Evolutionary conservation across 1,140 invertebrate species (phyloP).

Genomic region (Pissodes strobi): DNA sequence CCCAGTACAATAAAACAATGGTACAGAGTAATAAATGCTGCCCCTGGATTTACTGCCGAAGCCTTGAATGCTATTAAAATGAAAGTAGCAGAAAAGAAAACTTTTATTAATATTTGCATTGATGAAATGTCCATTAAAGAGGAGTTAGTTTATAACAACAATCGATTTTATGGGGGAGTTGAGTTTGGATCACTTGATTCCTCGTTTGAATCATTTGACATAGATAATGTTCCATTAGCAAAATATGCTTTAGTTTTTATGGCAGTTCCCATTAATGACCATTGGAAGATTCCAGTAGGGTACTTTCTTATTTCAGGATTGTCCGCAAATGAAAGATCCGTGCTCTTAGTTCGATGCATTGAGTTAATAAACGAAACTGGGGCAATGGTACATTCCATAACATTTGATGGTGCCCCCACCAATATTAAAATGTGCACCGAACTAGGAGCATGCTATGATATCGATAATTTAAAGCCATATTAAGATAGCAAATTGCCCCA

Average conservation of each 20-base stretch:
- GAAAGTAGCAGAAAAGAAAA: no score
- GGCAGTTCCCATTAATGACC: constrained; percentile 45
- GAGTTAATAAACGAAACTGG: constrained; percentile 33
- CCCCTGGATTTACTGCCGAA: constrained; percentile 29
- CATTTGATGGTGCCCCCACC: constrained; percentile 48
- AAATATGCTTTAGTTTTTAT: constrained; percentile 52
- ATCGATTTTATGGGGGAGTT: constrained; percentile 42
- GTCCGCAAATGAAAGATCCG: constrained; percentile 36
- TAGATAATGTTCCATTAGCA: constrained; percentile 30
- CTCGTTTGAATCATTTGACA: no score
- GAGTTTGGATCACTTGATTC: constrained; percentile 37
- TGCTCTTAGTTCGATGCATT: constrained; percentile 39
- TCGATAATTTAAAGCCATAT: constrained; percentile 36
- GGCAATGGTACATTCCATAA: constrained; percentile 42
- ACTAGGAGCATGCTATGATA: constrained; percentile 42
- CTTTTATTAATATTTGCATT: no score
- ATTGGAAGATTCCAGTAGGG: constrained; percentile 51
- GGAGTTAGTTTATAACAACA: no score
- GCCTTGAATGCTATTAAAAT: constrained; percentile 4
- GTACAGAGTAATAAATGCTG: constrained; percentile 36
- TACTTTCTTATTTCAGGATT: constrained; percentile 48
- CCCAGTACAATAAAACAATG: constrained; percentile 44
- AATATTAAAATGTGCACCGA: constrained; percentile 41
- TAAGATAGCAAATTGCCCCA: constrained; percentile 29
- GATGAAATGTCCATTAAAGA: no score